Percentiles rank a stretch among this genome's conserved stretches.
These are phyloP conservation scores for Mormoops blainvillei DNA, from an alignment of 2,113 vertebrate genomes.

Conservation along the genomic window DNA sequence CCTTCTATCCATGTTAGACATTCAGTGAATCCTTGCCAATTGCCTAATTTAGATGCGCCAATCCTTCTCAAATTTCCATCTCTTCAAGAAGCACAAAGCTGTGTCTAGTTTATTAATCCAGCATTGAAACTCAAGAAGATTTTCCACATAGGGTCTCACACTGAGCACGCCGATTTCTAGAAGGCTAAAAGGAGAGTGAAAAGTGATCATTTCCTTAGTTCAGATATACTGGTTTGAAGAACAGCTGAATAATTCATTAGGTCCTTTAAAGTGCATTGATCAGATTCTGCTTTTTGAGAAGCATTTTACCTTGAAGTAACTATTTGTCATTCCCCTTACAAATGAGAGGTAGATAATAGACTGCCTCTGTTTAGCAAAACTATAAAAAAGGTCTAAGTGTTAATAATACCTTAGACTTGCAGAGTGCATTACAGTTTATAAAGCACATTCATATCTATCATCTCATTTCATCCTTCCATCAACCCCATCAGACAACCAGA, in stretches of 20 bases:
- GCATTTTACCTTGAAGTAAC: conserved; percentile 58
- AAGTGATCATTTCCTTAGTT: conserved; percentile 43
- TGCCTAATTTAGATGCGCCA: background rate
- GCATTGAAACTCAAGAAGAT: conserved; percentile 33
- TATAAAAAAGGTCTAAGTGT: conserved; percentile 47
- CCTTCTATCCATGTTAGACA: background rate
- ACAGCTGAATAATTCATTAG: conserved; percentile 57
- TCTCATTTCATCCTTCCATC: background rate
- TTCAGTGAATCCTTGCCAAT: background rate
- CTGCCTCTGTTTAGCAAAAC: conserved; percentile 42
- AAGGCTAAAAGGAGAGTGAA: background rate
- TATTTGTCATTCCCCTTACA: conserved; percentile 48
- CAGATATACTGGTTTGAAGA: conserved; percentile 23
- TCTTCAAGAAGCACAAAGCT: background rate
- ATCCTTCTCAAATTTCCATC: conserved; percentile 18
- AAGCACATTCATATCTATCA: background rate
- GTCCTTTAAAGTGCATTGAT: conserved; percentile 41
- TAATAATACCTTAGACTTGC: conserved; percentile 13
- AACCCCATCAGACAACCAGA: background rate
- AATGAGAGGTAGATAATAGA: conserved; percentile 37
- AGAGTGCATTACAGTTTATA: background rate
- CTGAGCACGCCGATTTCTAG: conserved; percentile 20
- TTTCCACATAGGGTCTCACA: background rate
- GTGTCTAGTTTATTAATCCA: conserved; percentile 25
- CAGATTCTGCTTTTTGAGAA: conserved; percentile 39